These are phyloP conservation scores for Lindbergichthys nudifrons DNA, from an alignment of 2,797 vertebrate genomes.

Conservation along the genomic window DNA sequence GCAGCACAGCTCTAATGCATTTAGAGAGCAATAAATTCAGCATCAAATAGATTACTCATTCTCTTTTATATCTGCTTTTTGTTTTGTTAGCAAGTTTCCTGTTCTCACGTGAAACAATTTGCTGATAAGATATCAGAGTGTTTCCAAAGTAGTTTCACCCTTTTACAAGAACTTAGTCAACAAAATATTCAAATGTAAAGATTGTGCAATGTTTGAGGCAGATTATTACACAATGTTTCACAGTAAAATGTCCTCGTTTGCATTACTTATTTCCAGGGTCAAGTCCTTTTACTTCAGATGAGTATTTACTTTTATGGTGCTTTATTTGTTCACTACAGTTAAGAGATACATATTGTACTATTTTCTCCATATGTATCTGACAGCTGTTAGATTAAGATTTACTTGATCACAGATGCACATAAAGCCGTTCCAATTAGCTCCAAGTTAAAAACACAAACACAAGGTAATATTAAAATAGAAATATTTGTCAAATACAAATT, in stretches of 20 bases:
- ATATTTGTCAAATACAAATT: no score
- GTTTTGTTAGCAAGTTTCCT: constrained; percentile 24
- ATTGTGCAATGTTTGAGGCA: background rate
- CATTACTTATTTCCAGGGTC: background rate
- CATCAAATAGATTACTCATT: constrained; percentile 17
- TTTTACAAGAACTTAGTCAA: constrained; percentile 2
- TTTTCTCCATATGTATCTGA: background rate
- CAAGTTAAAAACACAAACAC: no score
- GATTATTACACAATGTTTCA: background rate
- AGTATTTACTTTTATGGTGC: background rate
- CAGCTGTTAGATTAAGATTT: background rate
- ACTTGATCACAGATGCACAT: background rate
- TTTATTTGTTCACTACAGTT: background rate
- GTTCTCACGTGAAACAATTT: constrained; percentile 18
- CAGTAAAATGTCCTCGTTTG: background rate
- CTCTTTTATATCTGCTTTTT: background rate
- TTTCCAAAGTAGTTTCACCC: constrained; percentile 1
- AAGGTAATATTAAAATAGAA: no score
- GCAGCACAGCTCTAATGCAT: constrained; percentile 13
- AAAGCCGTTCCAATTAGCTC: background rate
- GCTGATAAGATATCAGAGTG: background rate
- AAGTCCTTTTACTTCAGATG: background rate
- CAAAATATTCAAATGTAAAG: constrained; percentile 4
- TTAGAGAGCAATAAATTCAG: background rate
- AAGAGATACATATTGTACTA: background rate